A percentile compares a stretch with the other conserved stretches of the same genome.
phyloP scores from a whole-genome alignment of 2,113 vertebrate species.

The Tenrec ecaudatus region DNA sequence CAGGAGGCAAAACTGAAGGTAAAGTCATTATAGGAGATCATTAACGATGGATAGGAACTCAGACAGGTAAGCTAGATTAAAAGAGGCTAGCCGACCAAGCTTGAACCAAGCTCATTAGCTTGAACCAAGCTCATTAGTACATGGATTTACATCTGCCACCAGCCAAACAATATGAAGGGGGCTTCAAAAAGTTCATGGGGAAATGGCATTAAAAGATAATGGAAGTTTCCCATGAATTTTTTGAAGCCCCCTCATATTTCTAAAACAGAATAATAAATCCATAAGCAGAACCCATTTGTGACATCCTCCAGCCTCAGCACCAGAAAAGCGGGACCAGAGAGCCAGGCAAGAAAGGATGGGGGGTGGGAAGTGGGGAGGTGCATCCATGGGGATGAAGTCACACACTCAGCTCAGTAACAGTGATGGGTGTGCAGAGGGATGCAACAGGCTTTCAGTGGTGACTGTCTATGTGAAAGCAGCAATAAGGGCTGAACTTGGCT shows the following conservation, averaged over 20 bases:
- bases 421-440: neutral
- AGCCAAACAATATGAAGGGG: neutral
- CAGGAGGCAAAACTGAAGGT: slow-evolving; percentile 77
- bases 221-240: too few relatives aligned
- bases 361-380: neutral
- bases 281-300: neutral
- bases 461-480: neutral
- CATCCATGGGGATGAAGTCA: neutral
- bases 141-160: slow-evolving; percentile 66
- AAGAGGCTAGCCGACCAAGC: slow-evolving; percentile 62
- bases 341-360: neutral
- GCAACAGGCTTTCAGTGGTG: neutral
- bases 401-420: neutral
- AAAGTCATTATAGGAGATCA: slow-evolving; percentile 77
- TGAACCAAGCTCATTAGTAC: slow-evolving; percentile 68
- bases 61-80: slow-evolving; percentile 73
- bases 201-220: too few relatives aligned
- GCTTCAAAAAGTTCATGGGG: too few relatives aligned
- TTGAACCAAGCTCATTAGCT: slow-evolving; percentile 69
- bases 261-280: slow-evolving; percentile 41
- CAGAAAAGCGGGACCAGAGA: slow-evolving; percentile 38
- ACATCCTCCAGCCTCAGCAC: neutral
- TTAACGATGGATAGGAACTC: slow-evolving; percentile 75
- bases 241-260: neutral
- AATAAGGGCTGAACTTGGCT: neutral